A percentile compares a stretch with the other conserved stretches of the same genome.
phyloP scores from a whole-genome alignment of 2,888 invertebrate species.

The Hemithea aestivaria region DNA sequence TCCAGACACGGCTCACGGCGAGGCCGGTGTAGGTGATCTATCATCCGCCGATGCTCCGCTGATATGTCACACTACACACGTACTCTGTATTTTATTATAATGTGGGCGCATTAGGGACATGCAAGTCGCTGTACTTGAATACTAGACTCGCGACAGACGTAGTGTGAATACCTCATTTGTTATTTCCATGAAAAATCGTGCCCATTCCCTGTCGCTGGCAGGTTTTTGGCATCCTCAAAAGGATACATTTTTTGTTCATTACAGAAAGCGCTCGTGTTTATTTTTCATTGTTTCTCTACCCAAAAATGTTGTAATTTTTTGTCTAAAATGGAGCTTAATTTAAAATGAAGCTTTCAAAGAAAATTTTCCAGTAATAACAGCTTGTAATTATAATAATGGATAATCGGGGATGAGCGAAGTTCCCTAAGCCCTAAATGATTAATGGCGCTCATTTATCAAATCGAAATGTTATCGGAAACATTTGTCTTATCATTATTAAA shows the following conservation, averaged over 20 bases:
- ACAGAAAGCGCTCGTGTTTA: neutral
- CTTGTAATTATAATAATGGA: conserved; percentile 22
- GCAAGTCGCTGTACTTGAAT: conserved; percentile 2
- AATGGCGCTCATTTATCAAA: conserved; percentile 25
- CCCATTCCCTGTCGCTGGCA: conserved; percentile 1
- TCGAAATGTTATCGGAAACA: conserved; percentile 21
- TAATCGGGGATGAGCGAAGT: conserved; percentile 18
- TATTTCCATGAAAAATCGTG: conserved; percentile 6
- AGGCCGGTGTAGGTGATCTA: conserved; percentile 9
- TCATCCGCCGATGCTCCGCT: conserved; percentile 8
- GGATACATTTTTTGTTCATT: conserved; percentile 3
- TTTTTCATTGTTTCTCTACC: conserved; percentile 1
- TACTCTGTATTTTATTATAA: conserved; percentile 2
- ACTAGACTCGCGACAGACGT: neutral
- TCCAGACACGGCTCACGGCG: neutral
- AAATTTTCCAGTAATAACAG: conserved; percentile 14
- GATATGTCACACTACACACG: conserved; percentile 11
- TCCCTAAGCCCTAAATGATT: conserved; percentile 20
- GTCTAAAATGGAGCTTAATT: conserved; percentile 2
- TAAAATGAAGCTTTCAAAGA: conserved; percentile 9
- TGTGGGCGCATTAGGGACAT: conserved; percentile 14
- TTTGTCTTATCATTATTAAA: conserved; percentile 15
- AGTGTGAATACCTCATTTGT: conserved; percentile 4
- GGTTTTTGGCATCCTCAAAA: neutral
- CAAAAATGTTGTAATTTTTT: neutral